phyloP scores from a whole-genome alignment of 2,113 vertebrate species.

The Mus pahari region DNA sequence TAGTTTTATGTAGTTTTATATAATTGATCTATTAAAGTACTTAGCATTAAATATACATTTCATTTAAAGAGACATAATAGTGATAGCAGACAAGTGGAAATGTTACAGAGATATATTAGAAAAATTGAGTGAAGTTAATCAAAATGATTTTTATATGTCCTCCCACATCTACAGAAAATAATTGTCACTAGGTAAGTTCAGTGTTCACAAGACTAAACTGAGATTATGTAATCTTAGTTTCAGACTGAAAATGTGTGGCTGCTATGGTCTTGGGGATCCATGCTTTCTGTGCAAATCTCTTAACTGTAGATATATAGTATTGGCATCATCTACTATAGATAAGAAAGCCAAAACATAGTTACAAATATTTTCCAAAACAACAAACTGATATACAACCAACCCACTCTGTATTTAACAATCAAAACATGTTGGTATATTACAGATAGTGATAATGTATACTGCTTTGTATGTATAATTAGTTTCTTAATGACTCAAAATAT shows the following conservation, averaged over 20 bases:
- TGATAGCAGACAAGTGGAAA: not conserved
- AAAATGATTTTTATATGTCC: not conserved
- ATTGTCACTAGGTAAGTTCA: not conserved
- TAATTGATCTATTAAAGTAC: not conserved
- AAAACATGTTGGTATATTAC: not conserved
- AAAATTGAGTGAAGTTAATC: slow-evolving; percentile 2
- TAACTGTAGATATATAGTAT: fast-evolving
- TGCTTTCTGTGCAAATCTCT: not conserved
- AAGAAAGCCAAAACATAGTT: not conserved
- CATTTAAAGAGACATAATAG: not conserved
- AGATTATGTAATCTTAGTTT: not conserved
- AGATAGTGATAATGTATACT: not conserved
- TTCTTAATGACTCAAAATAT: slow-evolving; percentile 65
- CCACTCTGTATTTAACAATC: not conserved
- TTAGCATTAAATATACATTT: not conserved
- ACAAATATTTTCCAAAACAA: not conserved
- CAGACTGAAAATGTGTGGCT: not conserved
- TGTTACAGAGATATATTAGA: not conserved
- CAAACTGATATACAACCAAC: not conserved
- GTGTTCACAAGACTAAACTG: not conserved
- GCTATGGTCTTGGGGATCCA: not conserved
- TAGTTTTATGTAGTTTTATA: not conserved
- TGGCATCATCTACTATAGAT: not conserved
- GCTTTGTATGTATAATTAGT: slow-evolving; percentile 42
- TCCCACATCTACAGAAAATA: not conserved